Evolutionary conservation across 2,888 invertebrate species (phyloP).

Genomic region (Trilocha varians): DNA sequence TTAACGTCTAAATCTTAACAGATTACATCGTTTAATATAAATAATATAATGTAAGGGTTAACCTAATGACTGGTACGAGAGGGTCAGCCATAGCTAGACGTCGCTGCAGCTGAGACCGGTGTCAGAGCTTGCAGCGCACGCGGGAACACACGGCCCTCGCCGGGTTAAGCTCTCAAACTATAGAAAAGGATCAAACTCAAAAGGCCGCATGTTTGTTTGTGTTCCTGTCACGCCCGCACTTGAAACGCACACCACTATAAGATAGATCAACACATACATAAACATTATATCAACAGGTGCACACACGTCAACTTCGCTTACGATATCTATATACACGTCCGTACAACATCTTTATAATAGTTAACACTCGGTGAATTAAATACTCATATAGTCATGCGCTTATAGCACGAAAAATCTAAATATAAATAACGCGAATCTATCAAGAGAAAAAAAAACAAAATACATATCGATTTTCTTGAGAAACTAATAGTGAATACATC

Average conservation of each 20-base stretch:
- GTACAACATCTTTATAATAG: conserved; percentile 44
- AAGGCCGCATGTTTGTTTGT: conserved; percentile 20
- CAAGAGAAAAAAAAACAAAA: conserved; percentile 28
- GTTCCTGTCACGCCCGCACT: conserved; percentile 15
- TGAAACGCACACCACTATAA: conserved; percentile 8
- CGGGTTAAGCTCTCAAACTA: conserved; percentile 10
- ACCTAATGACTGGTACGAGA: conserved; percentile 63
- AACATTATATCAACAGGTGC: conserved; percentile 27
- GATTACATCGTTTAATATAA: conserved; percentile 57
- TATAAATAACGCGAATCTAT: conserved; percentile 42
- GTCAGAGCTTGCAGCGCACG: not conserved
- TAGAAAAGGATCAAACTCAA: conserved; percentile 11
- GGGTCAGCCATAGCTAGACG: conserved; percentile 53
- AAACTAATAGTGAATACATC: not conserved
- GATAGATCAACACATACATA: conserved; percentile 18
- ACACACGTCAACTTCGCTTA: conserved; percentile 29
- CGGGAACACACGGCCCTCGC: not conserved
- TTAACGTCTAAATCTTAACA: conserved; percentile 52
- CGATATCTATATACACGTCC: conserved; percentile 46
- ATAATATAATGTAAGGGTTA: conserved; percentile 54
- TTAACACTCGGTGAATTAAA: conserved; percentile 48
- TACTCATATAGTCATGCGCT: conserved; percentile 61
- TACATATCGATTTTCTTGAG: not conserved
- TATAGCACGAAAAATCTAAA: conserved; percentile 47
- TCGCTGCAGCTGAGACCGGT: conserved; percentile 7